These are phyloP conservation scores for Diadegma fenestrale DNA, from an alignment of 2,888 invertebrate species.

Conservation along the genomic window DNA sequence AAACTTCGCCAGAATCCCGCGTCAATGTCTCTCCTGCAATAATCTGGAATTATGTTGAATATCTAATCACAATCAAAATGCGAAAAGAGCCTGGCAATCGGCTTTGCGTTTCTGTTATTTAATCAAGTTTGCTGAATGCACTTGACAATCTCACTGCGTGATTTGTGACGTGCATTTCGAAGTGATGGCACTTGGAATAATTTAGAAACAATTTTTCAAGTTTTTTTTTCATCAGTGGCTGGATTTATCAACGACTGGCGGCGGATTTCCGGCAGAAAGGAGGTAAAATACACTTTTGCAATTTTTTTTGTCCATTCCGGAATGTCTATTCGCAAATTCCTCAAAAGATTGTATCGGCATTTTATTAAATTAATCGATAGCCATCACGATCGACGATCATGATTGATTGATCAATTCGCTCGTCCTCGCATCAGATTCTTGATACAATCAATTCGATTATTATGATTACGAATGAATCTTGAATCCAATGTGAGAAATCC, in stretches of 20 bases:
- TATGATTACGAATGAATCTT: neutral
- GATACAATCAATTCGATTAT: neutral
- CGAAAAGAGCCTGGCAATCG: neutral
- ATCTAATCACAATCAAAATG: constrained; percentile 1
- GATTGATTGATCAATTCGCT: neutral
- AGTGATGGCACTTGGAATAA: neutral
- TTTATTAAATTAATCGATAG: neutral
- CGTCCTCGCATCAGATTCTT: neutral
- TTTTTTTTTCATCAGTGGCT: neutral
- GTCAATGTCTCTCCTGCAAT: neutral
- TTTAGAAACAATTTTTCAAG: neutral
- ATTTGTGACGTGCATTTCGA: neutral
- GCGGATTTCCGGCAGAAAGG: neutral
- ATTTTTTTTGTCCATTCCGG: neutral
- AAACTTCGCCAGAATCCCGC: neutral
- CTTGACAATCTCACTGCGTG: neutral
- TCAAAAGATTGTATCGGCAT: neutral
- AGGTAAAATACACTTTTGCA: neutral
- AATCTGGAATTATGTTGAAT: neutral
- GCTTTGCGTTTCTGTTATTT: neutral
- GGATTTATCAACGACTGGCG: neutral
- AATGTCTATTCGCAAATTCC: neutral
- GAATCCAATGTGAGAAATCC: neutral
- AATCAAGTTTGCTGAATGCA: neutral
- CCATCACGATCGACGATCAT: neutral